A percentile compares a stretch with the other conserved stretches of the same genome.
Conservation (phyloP, 1,140 invertebrate species). For the Drosophila kohkoa region DNA sequence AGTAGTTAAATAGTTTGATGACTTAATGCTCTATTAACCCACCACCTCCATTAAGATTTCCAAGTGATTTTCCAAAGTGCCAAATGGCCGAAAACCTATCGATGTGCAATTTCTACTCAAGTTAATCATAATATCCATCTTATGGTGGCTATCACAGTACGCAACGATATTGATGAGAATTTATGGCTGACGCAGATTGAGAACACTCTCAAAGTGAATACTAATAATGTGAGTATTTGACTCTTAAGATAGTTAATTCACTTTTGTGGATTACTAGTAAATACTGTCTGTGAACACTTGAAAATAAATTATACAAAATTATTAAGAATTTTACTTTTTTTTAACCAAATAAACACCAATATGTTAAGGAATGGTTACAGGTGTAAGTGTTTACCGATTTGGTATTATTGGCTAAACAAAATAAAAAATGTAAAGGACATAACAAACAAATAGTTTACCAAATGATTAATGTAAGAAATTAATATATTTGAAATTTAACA, state of each 20-base stretch:
- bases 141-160: conserved; percentile 26
- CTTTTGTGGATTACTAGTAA: background rate
- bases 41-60: conserved; percentile 36
- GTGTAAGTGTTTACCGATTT: too few species aligned
- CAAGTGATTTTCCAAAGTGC: conserved; percentile 6
- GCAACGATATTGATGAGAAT: conserved; percentile 14
- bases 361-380: too few species aligned
- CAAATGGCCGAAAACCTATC: conserved; percentile 3
- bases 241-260: background rate
- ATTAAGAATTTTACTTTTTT: background rate
- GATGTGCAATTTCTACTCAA: conserved; percentile 30
- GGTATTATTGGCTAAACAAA: too few species aligned
- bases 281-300: background rate
- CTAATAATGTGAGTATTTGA: background rate
- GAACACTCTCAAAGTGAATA: background rate
- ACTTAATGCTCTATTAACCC: conserved; percentile 73
- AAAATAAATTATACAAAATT: too few species aligned
- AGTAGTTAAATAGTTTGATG: conserved; percentile 60
- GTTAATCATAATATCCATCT: conserved; percentile 31
- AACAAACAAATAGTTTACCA: too few species aligned
- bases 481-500: too few species aligned
- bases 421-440: too few species aligned
- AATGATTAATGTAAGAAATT: too few species aligned
- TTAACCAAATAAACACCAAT: background rate
- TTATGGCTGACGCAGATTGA: background rate